Percentiles rank a stretch among this genome's conserved stretches.
These are phyloP conservation scores for Cryptus armator DNA, from an alignment of 2,888 invertebrate species.

Conservation along the genomic window DNA sequence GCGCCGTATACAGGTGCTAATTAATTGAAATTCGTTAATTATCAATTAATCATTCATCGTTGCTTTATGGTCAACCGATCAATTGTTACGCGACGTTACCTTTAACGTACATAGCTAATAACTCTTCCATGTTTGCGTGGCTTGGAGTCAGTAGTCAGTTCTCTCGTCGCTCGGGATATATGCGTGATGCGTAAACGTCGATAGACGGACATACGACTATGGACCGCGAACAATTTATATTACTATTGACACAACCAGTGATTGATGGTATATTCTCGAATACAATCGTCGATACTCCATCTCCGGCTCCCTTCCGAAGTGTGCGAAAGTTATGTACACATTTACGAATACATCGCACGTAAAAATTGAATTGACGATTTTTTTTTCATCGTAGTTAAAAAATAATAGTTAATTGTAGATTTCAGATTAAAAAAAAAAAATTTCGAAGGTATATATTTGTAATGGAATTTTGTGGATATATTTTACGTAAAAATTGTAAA, in stretches of 20 bases:
- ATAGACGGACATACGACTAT: constrained; percentile 47
- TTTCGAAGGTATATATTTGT: too few relatives aligned
- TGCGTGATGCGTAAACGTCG: constrained; percentile 44
- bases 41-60: constrained; percentile 6
- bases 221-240: constrained; percentile 46
- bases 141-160: not conserved
- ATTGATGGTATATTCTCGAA: constrained; percentile 23
- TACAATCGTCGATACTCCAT: too few relatives aligned
- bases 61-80: constrained; percentile 8
- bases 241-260: constrained; percentile 32
- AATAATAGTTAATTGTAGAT: not conserved
- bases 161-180: constrained; percentile 30
- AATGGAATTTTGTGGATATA: too few relatives aligned
- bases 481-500: too few relatives aligned
- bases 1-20: not conserved
- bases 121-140: constrained; percentile 21
- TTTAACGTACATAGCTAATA: constrained; percentile 6
- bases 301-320: not conserved
- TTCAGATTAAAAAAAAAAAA: too few relatives aligned
- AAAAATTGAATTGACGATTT: not conserved
- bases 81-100: constrained; percentile 15
- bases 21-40: constrained; percentile 7
- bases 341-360: not conserved
- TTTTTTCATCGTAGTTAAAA: not conserved
- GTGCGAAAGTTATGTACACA: not conserved